Percentiles rank a stretch among this genome's conserved stretches.
These are phyloP conservation scores for Tympanoctomys barrerae DNA, from an alignment of 2,797 vertebrate genomes.

Conservation along the genomic window DNA sequence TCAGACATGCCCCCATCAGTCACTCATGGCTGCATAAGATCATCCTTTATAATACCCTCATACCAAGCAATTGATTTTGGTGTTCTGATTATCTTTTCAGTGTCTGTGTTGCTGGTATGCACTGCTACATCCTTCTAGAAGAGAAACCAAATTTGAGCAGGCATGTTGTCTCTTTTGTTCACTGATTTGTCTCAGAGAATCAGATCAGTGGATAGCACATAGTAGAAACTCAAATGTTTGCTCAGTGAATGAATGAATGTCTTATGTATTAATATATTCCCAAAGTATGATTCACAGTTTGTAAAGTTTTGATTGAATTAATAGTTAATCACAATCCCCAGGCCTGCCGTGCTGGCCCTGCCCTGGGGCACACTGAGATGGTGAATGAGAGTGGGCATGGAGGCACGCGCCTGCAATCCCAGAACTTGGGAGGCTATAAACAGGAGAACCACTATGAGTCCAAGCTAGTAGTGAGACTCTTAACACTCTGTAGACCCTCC, in stretches of 20 bases:
- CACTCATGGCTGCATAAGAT: not conserved
- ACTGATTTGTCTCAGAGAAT: conserved; percentile 32
- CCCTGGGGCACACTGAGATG: too few relatives aligned
- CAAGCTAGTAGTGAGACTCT: too few relatives aligned
- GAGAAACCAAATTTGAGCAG: not conserved
- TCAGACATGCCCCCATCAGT: not conserved
- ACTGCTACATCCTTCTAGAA: not conserved
- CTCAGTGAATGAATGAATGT: not conserved
- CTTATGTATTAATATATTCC: not conserved
- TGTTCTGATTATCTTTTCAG: not conserved
- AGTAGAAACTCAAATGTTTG: not conserved
- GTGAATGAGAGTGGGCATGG: too few relatives aligned
- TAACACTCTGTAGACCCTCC: too few relatives aligned
- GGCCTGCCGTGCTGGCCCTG: too few relatives aligned
- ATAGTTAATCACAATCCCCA: not conserved
- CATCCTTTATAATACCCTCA: not conserved
- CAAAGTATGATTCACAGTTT: not conserved
- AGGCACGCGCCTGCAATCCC: too few relatives aligned
- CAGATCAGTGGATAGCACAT: conserved; percentile 3
- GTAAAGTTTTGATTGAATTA: not conserved
- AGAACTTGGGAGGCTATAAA: too few relatives aligned
- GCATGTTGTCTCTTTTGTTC: not conserved
- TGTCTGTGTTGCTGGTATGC: not conserved
- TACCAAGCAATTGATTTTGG: not conserved
- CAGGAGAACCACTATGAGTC: too few relatives aligned